Evolutionary conservation across 1,140 invertebrate genomes (phyloP).

Genomic region (Homarus americanus): DNA sequence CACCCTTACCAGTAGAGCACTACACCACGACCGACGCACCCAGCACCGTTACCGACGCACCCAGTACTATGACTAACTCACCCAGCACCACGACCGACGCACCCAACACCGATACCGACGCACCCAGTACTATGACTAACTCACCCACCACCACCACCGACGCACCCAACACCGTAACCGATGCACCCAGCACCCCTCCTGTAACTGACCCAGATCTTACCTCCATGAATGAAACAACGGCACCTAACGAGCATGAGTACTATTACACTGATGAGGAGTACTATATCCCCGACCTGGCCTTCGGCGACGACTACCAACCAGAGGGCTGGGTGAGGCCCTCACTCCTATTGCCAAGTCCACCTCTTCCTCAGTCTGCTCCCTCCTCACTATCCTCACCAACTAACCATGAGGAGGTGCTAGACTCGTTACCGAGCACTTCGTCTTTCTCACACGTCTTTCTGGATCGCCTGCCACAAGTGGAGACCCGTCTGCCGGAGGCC

Average conservation of each 20-base stretch:
- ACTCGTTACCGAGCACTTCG: background rate
- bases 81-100: constrained; percentile 1
- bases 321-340: background rate
- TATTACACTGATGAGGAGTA: constrained; percentile 47
- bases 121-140: background rate
- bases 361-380: background rate
- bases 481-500: background rate
- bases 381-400: background rate
- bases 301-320: constrained; percentile 37
- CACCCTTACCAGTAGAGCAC: background rate
- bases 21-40: background rate
- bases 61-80: background rate
- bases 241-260: constrained; percentile 56
- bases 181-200: background rate
- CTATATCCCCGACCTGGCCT: constrained; percentile 25
- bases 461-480: background rate
- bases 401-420: background rate
- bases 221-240: background rate
- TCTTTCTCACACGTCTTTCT: background rate
- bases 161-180: background rate
- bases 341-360: background rate
- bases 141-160: background rate
- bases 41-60: background rate
- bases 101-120: constrained; percentile 19
- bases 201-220: background rate